These are phyloP conservation scores for Pitta sordida DNA, from an alignment of 2,113 vertebrate species.

Conservation along the genomic window DNA sequence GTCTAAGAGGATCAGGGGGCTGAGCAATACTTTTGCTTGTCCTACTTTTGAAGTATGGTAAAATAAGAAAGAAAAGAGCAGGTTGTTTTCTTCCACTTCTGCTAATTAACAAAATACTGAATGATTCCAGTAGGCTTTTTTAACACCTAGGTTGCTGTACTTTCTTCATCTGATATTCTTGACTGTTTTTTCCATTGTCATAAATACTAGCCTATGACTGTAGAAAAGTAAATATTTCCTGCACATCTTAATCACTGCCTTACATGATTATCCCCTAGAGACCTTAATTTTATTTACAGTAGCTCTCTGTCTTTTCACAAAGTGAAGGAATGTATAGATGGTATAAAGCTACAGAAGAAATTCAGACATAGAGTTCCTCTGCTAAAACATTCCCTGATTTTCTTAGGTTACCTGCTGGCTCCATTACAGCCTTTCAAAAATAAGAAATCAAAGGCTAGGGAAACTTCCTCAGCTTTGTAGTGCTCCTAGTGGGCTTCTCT, in stretches of 20 bases:
- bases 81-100: not conserved
- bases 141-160: not conserved
- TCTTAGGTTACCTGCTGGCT: not conserved
- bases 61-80: not conserved
- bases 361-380: not conserved
- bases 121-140: not conserved
- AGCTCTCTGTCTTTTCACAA: not conserved
- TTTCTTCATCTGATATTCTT: not conserved
- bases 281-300: not conserved
- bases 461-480: constrained; percentile 31
- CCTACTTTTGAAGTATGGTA: not conserved
- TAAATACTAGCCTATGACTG: not conserved
- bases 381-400: not conserved
- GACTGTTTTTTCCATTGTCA: not conserved
- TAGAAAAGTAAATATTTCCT: not conserved
- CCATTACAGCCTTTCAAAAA: constrained; percentile 19
- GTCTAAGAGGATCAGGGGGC: not conserved
- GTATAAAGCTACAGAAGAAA: not conserved
- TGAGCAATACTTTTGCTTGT: not conserved
- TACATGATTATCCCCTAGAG: not conserved
- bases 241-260: not conserved
- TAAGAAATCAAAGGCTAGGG: constrained; percentile 27
- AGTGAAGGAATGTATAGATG: not conserved
- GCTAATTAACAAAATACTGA: not conserved
- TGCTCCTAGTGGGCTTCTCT: not conserved